Evolutionary conservation across 2,888 invertebrate species (phyloP).

Genomic region (Tenthredo livida): DNA sequence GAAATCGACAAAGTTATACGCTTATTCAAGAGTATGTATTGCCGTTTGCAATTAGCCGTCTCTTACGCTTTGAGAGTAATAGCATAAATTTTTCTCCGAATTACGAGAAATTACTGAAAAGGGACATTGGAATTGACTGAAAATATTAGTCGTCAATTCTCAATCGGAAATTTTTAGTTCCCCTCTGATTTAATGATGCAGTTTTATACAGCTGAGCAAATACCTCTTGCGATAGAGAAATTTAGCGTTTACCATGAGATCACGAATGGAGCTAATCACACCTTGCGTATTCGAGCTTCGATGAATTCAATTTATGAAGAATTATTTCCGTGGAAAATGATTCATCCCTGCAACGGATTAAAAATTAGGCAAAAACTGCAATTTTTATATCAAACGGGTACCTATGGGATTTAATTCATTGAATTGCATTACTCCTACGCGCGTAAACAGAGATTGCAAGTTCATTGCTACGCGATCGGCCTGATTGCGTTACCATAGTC

Average conservation of each 20-base stretch:
- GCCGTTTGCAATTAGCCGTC: not conserved
- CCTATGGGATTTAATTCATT: not conserved
- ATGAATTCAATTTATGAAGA: not conserved
- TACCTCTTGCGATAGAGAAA: not conserved
- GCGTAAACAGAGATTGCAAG: conserved; percentile 38
- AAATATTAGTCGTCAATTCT: not conserved
- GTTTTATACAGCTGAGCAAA: conserved; percentile 11
- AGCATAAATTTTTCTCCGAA: not conserved
- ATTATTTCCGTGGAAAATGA: not conserved
- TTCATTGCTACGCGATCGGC: conserved; percentile 53
- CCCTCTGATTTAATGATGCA: not conserved
- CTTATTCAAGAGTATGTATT: not conserved
- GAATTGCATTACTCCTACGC: not conserved
- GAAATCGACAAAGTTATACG: not conserved
- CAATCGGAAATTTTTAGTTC: not conserved
- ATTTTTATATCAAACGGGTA: not conserved
- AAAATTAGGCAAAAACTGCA: not conserved
- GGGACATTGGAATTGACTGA: not conserved
- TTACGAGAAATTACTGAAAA: not conserved
- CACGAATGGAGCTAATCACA: not conserved
- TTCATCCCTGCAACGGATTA: not conserved
- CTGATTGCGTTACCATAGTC: conserved; percentile 46
- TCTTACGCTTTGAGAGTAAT: not conserved
- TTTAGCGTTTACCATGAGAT: not conserved
- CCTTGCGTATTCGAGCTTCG: not conserved